Evolutionary conservation across 2,888 invertebrate genomes (phyloP), one percentile per base, ranked within the genome.

Genomic region (Agonopterix arenella): DNA sequence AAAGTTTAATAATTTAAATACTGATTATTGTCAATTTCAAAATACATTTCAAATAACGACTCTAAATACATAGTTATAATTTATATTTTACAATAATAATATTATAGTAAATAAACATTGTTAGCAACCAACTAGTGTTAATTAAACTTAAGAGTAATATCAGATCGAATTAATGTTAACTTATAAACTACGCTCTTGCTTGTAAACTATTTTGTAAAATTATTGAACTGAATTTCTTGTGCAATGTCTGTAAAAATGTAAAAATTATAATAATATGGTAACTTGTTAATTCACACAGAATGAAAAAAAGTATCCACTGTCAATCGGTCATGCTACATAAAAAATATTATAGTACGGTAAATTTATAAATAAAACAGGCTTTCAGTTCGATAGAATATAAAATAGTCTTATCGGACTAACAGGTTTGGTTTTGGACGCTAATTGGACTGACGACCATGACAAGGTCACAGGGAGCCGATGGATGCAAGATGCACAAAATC

Each of bases 1-100:
- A 61, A 65, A 64, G 56, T 68, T 70, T 59, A 73, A 77, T 79
- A 80, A 79, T 81, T 80, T 84, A 84, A 88, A 86, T 86, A 88
- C 85, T 86, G 85, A 75, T 85, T 88, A 86, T 86, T 88, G 86
- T 88, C 88, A 75, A 83, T 76, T 83, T 78, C 70, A 68, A 83
- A 83, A 57, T 63, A 66, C 64, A 83, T 75, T 82, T 78, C 69
- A 68, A 83, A 83, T 58, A 64, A 66, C 64, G 61, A 57, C 51
- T 53, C 44, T 58, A 58, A 59, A 61, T 56, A 56, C 63, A 64
- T 61, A 56, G 62, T 51, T 59, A 58, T 61, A 59, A 58, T 59
- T 61, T 58, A 60, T 60, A 59, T 58, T 28, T 28, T 64, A 69
- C 64, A 67, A 50, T 58, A 52, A 28, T 44, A 46, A 43, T 11